A percentile compares a stretch with the other conserved stretches of the same genome.
Conservation (phyloP, 2,888 invertebrate species). For the Enoplolaimus lenunculus region DNA sequence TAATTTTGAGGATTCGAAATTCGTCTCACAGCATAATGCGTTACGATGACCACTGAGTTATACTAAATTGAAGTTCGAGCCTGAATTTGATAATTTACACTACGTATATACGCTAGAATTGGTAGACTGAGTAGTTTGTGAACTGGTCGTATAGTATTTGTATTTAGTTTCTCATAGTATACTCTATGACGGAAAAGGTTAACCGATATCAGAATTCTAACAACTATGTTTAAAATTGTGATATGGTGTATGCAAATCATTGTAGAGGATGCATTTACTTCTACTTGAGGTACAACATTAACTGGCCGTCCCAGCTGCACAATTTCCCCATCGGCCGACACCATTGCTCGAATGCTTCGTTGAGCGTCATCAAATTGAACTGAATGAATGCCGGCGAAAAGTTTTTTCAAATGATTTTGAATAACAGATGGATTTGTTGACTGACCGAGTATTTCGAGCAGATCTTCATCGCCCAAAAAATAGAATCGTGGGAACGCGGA, state of each 20-base stretch:
- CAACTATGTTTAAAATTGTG: background rate
- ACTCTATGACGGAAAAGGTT: no score
- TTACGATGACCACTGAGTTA: no score
- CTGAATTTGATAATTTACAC: no score
- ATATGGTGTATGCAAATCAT: no score
- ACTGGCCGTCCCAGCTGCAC: constrained; percentile 57
- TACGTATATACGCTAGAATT: no score
- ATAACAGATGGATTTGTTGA: constrained; percentile 73
- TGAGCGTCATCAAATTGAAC: constrained; percentile 55
- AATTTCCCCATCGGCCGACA: constrained; percentile 59
- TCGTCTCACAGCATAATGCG: no score
- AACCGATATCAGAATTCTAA: background rate
- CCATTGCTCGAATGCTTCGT: constrained; percentile 54
- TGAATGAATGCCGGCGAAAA: constrained; percentile 71
- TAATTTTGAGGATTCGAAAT: no score
- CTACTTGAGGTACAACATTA: constrained; percentile 59
- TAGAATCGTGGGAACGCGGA: constrained; percentile 84
- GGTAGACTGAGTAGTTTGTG: no score
- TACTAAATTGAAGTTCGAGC: no score
- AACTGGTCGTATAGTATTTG: no score
- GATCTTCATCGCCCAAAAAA: constrained; percentile 91
- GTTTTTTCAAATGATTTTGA: constrained; percentile 77
- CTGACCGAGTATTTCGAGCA: constrained; percentile 84
- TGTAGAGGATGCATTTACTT: constrained; percentile 52
- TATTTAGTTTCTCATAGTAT: no score